phyloP scores from a whole-genome alignment of 2,113 vertebrate species.

The Muntiacus reevesi region DNA sequence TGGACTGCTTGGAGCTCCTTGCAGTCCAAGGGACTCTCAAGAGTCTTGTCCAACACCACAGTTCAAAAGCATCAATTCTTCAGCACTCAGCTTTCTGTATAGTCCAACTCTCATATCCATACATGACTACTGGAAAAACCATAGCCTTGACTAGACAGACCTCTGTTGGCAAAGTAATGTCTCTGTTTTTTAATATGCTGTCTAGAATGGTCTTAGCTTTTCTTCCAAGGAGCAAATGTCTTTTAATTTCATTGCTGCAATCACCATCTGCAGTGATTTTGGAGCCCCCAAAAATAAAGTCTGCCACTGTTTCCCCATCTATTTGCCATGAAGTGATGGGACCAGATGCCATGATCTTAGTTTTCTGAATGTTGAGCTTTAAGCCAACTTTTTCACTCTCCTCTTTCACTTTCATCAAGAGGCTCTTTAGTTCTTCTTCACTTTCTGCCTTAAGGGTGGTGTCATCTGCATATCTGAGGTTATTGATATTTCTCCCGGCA shows the following conservation, averaged over 20 bases:
- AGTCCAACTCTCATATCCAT: neutral
- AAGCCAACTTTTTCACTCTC: neutral
- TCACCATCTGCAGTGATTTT: neutral
- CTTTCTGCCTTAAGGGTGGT: neutral
- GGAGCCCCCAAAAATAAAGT: neutral
- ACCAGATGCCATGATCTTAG: fast-evolving
- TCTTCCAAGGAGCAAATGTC: neutral
- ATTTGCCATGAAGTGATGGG: neutral
- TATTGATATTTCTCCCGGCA: fast-evolving
- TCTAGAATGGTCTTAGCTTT: neutral
- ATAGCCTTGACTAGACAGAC: neutral
- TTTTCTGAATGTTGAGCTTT: neutral
- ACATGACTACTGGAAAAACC: neutral
- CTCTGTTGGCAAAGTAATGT: neutral
- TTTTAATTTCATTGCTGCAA: neutral
- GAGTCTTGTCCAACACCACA: neutral
- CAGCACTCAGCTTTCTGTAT: fast-evolving
- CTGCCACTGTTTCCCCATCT: neutral
- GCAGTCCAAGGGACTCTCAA: neutral
- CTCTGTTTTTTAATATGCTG: neutral
- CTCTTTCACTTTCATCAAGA: neutral
- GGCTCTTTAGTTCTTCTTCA: neutral
- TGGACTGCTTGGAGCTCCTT: neutral
- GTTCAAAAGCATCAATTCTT: neutral
- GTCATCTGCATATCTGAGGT: neutral